Base-by-base conservation (phyloP, 1,140 invertebrate species). In the Scaptomyza montana region DNA sequence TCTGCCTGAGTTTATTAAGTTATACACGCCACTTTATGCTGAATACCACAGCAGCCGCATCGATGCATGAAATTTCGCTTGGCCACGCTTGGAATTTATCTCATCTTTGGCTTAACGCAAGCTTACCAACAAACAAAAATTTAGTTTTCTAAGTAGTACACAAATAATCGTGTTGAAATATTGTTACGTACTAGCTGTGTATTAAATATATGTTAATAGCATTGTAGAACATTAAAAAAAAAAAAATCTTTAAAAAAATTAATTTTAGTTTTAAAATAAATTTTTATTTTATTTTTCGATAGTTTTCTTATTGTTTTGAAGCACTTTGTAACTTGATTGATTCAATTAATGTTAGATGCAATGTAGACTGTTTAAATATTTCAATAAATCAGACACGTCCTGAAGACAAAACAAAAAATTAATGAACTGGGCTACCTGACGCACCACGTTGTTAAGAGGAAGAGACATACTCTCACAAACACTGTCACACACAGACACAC, bases 11-110 rank as follows among this genome's bases (percentile, higher is more conserved):
- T 76, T 76, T 62, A 65, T 51, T 55, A 66, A 72, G 50, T 72
- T 72, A 72, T 66, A 59, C 54, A 54, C 59, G 53, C 66, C 46
- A 70, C 50, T 60, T 66, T 49, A 33, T 60, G 70, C 62, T 62
- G 70, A 12, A 43, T 43, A n/a, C 60, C 53, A 64, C 50, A 30
- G 45, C 65, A 61, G 30, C 13, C 46, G 79, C 77, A 66, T 65
- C 63, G 73, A 64, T 85, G 80, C 86, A 89, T 89, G 86, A 79
- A 79, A 72, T 67, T 64, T 70, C 45, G 59, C 45, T 46, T 75
- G 53, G 51, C 21, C 49, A 39, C 54, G 69, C 41, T 66, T 66
- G 19, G 4, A 67, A 54, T 53, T 54, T 47, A 54, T 54, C 54
- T 66, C n/a, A 49, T 59, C 64, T 66, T 55, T 57, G 13, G 12